These are phyloP conservation scores for Trinectes maculatus DNA, from an alignment of 2,113 vertebrate species.

Conservation along the genomic window DNA sequence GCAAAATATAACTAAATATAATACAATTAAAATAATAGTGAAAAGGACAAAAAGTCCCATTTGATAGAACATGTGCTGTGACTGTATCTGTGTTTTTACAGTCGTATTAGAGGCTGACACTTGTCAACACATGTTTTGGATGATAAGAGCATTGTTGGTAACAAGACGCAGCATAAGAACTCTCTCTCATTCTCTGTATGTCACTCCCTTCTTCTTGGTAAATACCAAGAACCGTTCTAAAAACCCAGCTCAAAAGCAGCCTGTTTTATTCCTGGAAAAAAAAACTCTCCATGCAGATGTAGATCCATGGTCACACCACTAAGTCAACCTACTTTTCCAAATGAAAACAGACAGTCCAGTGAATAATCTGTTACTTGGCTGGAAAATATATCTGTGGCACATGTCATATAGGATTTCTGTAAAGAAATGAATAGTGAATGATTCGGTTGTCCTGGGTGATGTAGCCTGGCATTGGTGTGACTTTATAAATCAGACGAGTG, in stretches of 20 bases:
- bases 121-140: too few species aligned
- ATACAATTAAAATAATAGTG: too few species aligned
- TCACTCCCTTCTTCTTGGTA: neutral
- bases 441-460: conserved; percentile 5
- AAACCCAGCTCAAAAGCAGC: neutral
- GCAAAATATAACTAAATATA: too few species aligned
- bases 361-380: conserved; percentile 10
- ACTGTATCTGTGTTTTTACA: too few species aligned
- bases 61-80: too few species aligned
- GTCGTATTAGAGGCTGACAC: too few species aligned
- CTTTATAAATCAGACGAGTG: neutral
- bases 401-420: conserved; percentile 8
- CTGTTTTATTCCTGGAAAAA: conserved; percentile 23
- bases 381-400: conserved; percentile 44
- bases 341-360: conserved; percentile 31
- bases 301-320: conserved; percentile 15
- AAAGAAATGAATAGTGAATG: conserved; percentile 23
- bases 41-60: too few species aligned
- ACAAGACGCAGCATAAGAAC: neutral
- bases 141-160: neutral
- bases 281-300: conserved; percentile 31
- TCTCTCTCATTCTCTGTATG: neutral
- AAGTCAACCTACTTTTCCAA: conserved; percentile 45
- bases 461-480: neutral
- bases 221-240: neutral